A percentile compares a stretch with the other conserved stretches of the same genome.
These are phyloP conservation scores for Apeira syringaria DNA, from an alignment of 2,888 invertebrate genomes.

Conservation along the genomic window DNA sequence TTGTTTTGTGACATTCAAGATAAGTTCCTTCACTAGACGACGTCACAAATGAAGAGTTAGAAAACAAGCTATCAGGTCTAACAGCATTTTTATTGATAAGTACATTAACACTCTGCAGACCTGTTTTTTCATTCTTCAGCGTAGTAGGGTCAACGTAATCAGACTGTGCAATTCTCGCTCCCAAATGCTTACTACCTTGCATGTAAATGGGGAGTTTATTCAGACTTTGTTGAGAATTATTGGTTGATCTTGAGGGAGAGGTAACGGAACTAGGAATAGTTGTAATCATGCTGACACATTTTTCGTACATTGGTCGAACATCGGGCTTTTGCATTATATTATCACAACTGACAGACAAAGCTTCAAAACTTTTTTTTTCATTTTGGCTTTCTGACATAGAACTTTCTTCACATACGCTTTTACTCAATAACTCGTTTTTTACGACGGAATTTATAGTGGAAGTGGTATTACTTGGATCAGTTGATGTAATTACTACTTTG, in stretches of 20 bases:
- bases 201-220: constrained; percentile 85
- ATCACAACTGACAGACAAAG: constrained; percentile 69
- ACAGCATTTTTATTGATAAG: constrained; percentile 85
- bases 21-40: constrained; percentile 81
- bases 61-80: constrained; percentile 81
- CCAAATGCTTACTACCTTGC: constrained; percentile 92
- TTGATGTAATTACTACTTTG: constrained; percentile 68
- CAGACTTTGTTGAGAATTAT: constrained; percentile 66
- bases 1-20: constrained; percentile 53
- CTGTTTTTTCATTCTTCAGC: constrained; percentile 77
- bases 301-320: constrained; percentile 56
- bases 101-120: constrained; percentile 81
- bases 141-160: constrained; percentile 93
- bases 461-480: constrained; percentile 58
- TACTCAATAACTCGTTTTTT: constrained; percentile 60
- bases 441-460: constrained; percentile 50
- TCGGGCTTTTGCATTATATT: constrained; percentile 60
- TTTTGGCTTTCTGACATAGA: constrained; percentile 65
- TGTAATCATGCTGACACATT: constrained; percentile 64
- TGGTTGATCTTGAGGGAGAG: constrained; percentile 65
- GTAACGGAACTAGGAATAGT: constrained; percentile 51
- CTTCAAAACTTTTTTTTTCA: constrained; percentile 67
- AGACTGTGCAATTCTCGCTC: constrained; percentile 93
- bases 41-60: constrained; percentile 82
- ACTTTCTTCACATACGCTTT: constrained; percentile 66